Percentiles rank a stretch among this genome's conserved stretches.
These are phyloP conservation scores for Phocoena sinus DNA, from an alignment of 2,113 vertebrate species.

Conservation along the genomic window DNA sequence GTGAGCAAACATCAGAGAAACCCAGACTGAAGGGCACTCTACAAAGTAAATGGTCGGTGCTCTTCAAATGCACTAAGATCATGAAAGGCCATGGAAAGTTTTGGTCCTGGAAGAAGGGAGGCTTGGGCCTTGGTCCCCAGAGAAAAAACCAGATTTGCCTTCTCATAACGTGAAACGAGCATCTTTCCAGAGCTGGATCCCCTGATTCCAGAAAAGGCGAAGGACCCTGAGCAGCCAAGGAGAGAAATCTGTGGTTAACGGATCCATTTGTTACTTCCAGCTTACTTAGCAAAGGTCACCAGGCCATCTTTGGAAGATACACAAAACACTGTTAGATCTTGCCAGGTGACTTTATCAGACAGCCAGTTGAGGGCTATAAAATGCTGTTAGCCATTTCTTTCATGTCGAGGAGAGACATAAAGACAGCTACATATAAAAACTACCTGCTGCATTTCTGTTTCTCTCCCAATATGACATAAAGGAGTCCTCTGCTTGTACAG, in stretches of 20 bases:
- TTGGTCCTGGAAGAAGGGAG: background rate
- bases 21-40: background rate
- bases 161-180: background rate
- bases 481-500: background rate
- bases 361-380: constrained; percentile 22
- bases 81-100: background rate
- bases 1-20: background rate
- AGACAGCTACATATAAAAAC: background rate
- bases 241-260: background rate
- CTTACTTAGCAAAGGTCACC: constrained; percentile 24
- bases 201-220: background rate
- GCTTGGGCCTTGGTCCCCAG: background rate
- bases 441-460: background rate
- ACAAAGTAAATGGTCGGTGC: background rate
- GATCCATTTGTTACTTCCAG: constrained; percentile 27
- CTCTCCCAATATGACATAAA: constrained; percentile 33
- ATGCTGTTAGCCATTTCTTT: constrained; percentile 43
- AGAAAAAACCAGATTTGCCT: background rate
- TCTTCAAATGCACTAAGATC: background rate
- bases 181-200: background rate
- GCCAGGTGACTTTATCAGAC: constrained; percentile 41
- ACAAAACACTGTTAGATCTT: constrained; percentile 25
- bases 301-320: constrained; percentile 32
- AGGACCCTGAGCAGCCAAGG: background rate
- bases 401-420: background rate